Base-by-base conservation (phyloP, 2,113 vertebrate genomes). In the Tachuris rubrigastra region DNA sequence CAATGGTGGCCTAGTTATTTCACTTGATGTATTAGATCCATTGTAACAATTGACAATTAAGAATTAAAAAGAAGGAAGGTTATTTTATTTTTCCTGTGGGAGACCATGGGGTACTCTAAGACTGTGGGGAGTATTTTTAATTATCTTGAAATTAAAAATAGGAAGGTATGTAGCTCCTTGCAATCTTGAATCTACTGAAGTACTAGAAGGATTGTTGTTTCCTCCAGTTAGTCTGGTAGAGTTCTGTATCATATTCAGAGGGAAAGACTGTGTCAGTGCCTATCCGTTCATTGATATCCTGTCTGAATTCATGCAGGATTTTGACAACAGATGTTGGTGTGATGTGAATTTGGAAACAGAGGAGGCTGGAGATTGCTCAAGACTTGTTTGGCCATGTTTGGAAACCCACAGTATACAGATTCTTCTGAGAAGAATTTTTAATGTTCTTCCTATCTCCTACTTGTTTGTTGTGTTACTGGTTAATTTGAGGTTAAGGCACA, bases 101-200 rank as follows among this genome's bases (percentile, higher is more conserved):
- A 94, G 41, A 87, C 23, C 8, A 19, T 46, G 44, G 56, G 44
- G 69, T 89, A 53, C 30, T 71, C 35, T 65, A 47, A 85, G 76
- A 87, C 91, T 80, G 28, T 84, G 49, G 87, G 68, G 83, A 95
- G 49, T 71, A 67, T 88, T 94, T 94, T 94, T 95, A 93, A 97
- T 95, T 96, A 92, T 96, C 85, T 75, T 91, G 69, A 90, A 94
- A 88, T 79, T 83, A 84, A 95, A 93, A 92, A 90, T 80, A 97
- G 82, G 18, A 80, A 87, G 49, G 56, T 66, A 73, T 37, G 24
- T 50, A 82, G 67, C n/a, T 89, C 46, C 33, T 30, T 80, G 21
- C 22, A 80, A 63, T 62, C 58, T 56, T 82, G 78, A 82, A 93
- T 85, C 79, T 93, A 55, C 71, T 55, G 44, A 44, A 55, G 24